Evolutionary conservation across 2,113 vertebrate species (phyloP).

Genomic region (Clarias macrocephalus): DNA sequence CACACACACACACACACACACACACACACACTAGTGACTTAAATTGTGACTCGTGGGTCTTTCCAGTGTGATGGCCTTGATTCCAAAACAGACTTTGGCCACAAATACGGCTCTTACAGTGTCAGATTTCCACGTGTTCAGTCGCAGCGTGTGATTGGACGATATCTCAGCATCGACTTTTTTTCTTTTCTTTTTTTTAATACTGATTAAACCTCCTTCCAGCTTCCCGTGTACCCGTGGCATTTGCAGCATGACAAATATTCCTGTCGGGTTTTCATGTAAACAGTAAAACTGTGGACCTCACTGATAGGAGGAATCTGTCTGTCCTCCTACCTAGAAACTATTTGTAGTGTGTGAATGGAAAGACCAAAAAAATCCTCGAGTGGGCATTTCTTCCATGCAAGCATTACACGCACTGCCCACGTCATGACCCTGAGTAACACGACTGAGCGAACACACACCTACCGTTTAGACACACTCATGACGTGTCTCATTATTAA

Average conservation of each 20-base stretch:
- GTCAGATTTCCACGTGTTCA: neutral
- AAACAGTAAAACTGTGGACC: neutral
- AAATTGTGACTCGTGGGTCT: conserved; percentile 18
- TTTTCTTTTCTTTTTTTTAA: neutral
- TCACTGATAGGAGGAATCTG: neutral
- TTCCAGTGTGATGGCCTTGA: neutral
- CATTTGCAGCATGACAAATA: too few species aligned
- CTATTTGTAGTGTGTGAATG: neutral
- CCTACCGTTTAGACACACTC: neutral
- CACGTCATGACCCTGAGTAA: conserved; percentile 12
- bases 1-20: conserved; percentile 15
- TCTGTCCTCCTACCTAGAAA: conserved; percentile 10
- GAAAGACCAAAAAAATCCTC: neutral
- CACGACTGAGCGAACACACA: neutral
- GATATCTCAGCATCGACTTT: neutral
- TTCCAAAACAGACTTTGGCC: conserved; percentile 1
- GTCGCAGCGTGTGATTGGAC: neutral
- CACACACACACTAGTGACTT: neutral
- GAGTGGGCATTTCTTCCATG: conserved; percentile 8
- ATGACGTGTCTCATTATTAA: neutral
- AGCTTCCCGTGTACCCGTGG: too few species aligned
- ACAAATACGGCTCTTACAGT: neutral
- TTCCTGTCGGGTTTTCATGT: neutral
- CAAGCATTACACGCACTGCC: conserved; percentile 27
- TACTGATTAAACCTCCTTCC: neutral